phyloP scores from a whole-genome alignment of 1,140 invertebrate species.

The Manduca sexta region DNA sequence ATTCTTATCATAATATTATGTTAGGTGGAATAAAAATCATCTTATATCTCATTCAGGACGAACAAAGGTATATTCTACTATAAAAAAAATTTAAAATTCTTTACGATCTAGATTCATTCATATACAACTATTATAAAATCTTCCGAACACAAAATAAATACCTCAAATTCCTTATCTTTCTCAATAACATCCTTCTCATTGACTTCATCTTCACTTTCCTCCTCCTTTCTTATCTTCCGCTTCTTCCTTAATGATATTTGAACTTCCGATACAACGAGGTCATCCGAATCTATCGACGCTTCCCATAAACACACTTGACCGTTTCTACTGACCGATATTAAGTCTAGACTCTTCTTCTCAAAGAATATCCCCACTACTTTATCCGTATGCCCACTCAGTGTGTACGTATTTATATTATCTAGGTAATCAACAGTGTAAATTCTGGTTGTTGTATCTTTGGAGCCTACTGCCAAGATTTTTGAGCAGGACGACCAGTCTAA shows the following conservation, averaged over 20 bases:
- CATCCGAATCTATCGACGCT: slow-evolving; percentile 81
- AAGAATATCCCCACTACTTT: slow-evolving; percentile 90
- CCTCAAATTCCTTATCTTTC: slow-evolving; percentile 61
- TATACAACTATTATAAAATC: no score
- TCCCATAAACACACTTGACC: slow-evolving; percentile 90
- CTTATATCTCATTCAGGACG: no score
- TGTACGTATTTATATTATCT: slow-evolving; percentile 81
- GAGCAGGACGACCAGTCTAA: slow-evolving; percentile 95
- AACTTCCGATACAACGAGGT: slow-evolving; percentile 72
- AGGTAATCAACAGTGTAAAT: slow-evolving; percentile 85
- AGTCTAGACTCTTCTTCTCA: slow-evolving; percentile 87
- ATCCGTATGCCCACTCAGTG: slow-evolving; percentile 88
- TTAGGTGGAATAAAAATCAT: no score
- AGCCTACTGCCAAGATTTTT: slow-evolving; percentile 87
- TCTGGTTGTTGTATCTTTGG: slow-evolving; percentile 89
- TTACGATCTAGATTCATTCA: no score
- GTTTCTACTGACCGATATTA: slow-evolving; percentile 83
- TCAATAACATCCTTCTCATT: slow-evolving; percentile 72
- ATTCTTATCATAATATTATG: no score
- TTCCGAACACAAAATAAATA: no score
- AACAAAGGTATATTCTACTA: no score
- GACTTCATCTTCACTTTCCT: slow-evolving; percentile 76
- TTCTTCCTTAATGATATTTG: slow-evolving; percentile 66
- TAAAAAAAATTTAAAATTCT: no score
- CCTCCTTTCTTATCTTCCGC: slow-evolving; percentile 45